These are phyloP conservation scores for Thereva unica DNA, from an alignment of 2,888 invertebrate genomes.

Conservation along the genomic window DNA sequence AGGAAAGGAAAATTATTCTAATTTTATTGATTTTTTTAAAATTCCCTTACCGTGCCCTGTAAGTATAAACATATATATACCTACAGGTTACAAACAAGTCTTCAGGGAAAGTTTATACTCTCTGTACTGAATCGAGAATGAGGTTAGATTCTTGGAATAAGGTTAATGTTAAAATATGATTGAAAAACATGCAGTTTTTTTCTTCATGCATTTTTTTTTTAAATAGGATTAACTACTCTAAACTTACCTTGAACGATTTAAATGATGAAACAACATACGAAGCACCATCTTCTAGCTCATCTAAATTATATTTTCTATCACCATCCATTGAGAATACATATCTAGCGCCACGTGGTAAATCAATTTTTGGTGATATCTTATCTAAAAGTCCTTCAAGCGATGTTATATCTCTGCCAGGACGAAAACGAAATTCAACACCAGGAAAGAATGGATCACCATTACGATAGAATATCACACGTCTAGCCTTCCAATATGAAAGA, in stretches of 20 bases:
- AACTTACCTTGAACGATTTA: slow-evolving; percentile 84
- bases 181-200: too few relatives aligned
- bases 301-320: slow-evolving; percentile 78
- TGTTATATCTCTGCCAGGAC: slow-evolving; percentile 84
- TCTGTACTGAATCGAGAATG: too few relatives aligned
- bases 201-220: too few relatives aligned
- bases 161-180: too few relatives aligned
- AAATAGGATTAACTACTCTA: too few relatives aligned
- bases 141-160: too few relatives aligned
- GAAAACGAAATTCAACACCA: slow-evolving; percentile 85
- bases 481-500: slow-evolving; percentile 84
- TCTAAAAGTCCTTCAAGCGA: slow-evolving; percentile 84
- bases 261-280: slow-evolving; percentile 92
- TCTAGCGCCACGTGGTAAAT: slow-evolving; percentile 84
- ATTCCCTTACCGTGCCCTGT: too few relatives aligned
- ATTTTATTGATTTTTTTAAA: slow-evolving; percentile 31
- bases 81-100: too few relatives aligned
- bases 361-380: slow-evolving; percentile 83
- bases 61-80: too few relatives aligned
- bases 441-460: slow-evolving; percentile 93
- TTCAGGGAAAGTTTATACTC: too few relatives aligned
- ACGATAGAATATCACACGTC: slow-evolving; percentile 86
- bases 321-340: slow-evolving; percentile 94
- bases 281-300: slow-evolving; percentile 87
- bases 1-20: slow-evolving; percentile 24